These are phyloP conservation scores for Pseudopodoces humilis DNA, from an alignment of 2,113 vertebrate species.

Conservation along the genomic window DNA sequence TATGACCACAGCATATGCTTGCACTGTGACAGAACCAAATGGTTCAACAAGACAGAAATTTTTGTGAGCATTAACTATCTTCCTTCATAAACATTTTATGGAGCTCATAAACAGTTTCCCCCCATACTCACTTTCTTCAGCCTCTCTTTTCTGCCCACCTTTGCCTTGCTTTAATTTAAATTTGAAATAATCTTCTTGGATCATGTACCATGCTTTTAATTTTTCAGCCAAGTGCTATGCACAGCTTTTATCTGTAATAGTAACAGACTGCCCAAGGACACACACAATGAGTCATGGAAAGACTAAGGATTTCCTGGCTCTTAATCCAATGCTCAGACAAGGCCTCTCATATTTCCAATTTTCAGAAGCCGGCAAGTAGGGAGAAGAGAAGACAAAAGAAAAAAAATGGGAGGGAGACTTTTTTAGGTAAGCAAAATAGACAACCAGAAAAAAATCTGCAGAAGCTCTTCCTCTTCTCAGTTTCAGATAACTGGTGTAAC, in stretches of 20 bases:
- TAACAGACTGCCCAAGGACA: constrained; percentile 59
- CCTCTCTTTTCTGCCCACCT: background rate
- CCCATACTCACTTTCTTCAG: background rate
- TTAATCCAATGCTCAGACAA: constrained; percentile 8
- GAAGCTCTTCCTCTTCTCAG: background rate
- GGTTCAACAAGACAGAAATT: background rate
- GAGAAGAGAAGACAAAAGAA: background rate
- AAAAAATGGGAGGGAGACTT: background rate
- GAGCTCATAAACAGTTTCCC: background rate
- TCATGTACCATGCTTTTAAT: background rate
- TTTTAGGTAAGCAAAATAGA: background rate
- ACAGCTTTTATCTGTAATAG: constrained; percentile 15
- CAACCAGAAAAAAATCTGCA: background rate
- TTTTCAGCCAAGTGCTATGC: constrained; percentile 32
- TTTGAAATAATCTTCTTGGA: constrained; percentile 8
- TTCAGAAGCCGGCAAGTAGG: background rate
- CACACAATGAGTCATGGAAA: constrained; percentile 28
- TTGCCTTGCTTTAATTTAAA: background rate
- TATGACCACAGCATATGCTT: background rate
- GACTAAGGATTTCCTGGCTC: constrained; percentile 45
- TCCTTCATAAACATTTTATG: background rate
- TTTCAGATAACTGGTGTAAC: background rate
- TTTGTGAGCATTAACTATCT: background rate
- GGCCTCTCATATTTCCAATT: constrained; percentile 28
- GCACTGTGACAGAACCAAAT: background rate